phyloP scores from a whole-genome alignment of 2,888 invertebrate genomes.

The Catonia carolina region DNA sequence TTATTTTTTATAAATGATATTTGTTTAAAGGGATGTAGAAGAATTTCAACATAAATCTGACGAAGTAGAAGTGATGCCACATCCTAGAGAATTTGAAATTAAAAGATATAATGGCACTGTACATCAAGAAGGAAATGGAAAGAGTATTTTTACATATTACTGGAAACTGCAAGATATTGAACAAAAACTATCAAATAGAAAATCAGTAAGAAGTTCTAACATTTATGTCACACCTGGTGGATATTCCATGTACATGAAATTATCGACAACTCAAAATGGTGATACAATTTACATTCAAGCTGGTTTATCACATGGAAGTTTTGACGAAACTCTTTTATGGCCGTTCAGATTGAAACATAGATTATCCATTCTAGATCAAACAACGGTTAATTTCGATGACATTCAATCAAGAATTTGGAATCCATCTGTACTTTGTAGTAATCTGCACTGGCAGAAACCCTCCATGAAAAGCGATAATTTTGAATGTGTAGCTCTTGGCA shows the following conservation, averaged over 20 bases:
- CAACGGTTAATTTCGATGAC: conserved; percentile 30
- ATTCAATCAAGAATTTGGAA: conserved; percentile 39
- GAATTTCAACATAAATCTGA: too few relatives aligned
- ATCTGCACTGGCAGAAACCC: conserved; percentile 41
- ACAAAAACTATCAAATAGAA: conserved; percentile 36
- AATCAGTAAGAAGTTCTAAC: conserved; percentile 36
- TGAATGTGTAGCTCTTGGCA: conserved; percentile 45
- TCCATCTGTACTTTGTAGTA: conserved; percentile 40
- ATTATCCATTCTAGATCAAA: conserved; percentile 37
- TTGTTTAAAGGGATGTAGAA: too few relatives aligned
- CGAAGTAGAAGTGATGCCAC: too few relatives aligned
- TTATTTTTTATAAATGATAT: too few relatives aligned
- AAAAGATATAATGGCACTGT: conserved; percentile 39
- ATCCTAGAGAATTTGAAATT: conserved; percentile 38
- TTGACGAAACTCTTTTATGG: conserved; percentile 39
- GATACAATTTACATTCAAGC: conserved; percentile 40
- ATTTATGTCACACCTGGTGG: conserved; percentile 41
- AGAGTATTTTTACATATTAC: conserved; percentile 39
- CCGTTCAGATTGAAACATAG: conserved; percentile 40
- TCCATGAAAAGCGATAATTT: conserved; percentile 37
- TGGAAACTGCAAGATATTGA: conserved; percentile 39
- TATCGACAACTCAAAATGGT: conserved; percentile 38
- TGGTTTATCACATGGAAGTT: conserved; percentile 39
- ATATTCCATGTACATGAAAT: conserved; percentile 39
- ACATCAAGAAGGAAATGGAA: conserved; percentile 33